Percentiles rank a stretch among this genome's conserved stretches.
Conservation (phyloP, 2,888 invertebrate genomes). For the Ferdinandea cuprea region DNA sequence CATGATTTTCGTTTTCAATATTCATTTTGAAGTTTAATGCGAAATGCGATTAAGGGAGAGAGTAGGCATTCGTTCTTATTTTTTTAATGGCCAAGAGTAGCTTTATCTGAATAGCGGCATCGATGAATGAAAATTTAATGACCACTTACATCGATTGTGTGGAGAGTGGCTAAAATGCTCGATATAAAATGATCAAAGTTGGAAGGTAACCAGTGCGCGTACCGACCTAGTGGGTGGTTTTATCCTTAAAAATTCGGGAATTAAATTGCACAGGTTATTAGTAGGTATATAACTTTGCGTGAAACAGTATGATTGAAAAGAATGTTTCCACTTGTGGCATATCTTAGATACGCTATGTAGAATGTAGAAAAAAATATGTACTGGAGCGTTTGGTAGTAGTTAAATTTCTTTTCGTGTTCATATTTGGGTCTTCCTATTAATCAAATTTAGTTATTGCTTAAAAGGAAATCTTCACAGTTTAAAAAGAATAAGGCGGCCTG, state of each 20-base stretch:
- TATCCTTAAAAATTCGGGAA: background rate
- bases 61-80: background rate
- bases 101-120: constrained; percentile 9
- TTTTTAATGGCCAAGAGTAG: constrained; percentile 6
- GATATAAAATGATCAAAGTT: constrained; percentile 14
- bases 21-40: constrained; percentile 38
- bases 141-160: constrained; percentile 26
- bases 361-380: no score
- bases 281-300: background rate
- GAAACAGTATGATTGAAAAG: background rate
- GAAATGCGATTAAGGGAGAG: constrained; percentile 39
- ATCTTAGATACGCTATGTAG: no score
- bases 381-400: no score
- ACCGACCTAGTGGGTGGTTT: background rate
- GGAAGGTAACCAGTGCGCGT: background rate
- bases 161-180: constrained; percentile 18
- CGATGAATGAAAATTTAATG: constrained; percentile 44
- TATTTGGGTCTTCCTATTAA: no score
- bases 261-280: background rate
- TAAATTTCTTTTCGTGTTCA: no score
- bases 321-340: no score
- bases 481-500: no score
- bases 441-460: no score
- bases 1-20: constrained; percentile 32
- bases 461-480: no score